Evolutionary conservation across 2,888 invertebrate genomes (phyloP).

Genomic region (Nineta flava): DNA sequence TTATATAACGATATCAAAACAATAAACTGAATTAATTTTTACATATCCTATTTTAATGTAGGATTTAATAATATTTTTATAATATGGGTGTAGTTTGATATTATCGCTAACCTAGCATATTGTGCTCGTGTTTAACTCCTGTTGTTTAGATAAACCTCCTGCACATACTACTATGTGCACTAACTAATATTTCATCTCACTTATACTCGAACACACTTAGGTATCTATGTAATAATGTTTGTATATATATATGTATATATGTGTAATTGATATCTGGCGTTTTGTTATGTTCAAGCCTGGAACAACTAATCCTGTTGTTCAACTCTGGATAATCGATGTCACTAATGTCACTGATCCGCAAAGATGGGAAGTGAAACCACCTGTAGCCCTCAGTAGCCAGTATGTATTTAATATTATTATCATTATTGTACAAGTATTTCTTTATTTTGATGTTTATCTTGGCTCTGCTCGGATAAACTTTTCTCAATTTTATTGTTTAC

Average conservation of each 20-base stretch:
- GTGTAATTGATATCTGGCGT: neutral
- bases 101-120: too few species aligned
- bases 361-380: constrained; percentile 54
- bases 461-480: neutral
- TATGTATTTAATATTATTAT: constrained; percentile 32
- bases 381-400: constrained; percentile 62
- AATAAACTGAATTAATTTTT: too few species aligned
- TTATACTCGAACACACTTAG: too few species aligned
- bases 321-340: constrained; percentile 65
- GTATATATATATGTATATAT: neutral
- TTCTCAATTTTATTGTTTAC: neutral
- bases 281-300: constrained; percentile 45
- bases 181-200: too few species aligned
- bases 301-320: constrained; percentile 70
- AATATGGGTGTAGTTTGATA: too few species aligned
- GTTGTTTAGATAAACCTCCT: too few species aligned
- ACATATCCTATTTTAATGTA: too few species aligned
- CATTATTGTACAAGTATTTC: neutral
- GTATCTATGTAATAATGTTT: too few species aligned
- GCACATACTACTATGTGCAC: too few species aligned
- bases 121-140: too few species aligned
- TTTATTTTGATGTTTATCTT: constrained; percentile 1
- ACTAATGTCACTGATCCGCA: constrained; percentile 46
- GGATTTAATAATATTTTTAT: too few species aligned
- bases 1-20: too few species aligned